A percentile compares a stretch with the other conserved stretches of the same genome.
Evolutionary conservation across 2,113 vertebrate species (phyloP).

Genomic region (Muntiacus reevesi): DNA sequence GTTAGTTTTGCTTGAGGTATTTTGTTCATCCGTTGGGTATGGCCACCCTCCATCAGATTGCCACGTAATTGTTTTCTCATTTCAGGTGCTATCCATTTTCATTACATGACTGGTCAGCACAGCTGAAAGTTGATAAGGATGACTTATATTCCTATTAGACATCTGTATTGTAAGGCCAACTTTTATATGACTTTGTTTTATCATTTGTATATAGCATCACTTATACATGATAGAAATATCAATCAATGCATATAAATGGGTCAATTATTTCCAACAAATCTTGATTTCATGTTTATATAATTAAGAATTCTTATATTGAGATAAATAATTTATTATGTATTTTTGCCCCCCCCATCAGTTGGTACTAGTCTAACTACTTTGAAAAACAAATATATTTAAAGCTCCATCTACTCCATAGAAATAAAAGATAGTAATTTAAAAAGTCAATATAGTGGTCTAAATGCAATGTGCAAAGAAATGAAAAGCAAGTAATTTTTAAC

Average conservation of each 20-base stretch:
- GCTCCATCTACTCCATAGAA: not conserved
- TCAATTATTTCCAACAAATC: conserved; percentile 13
- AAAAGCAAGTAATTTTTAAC: not conserved
- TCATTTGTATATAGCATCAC: conserved; percentile 19
- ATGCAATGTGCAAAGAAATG: not conserved
- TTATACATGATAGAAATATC: conserved; percentile 21
- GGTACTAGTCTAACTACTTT: conserved; percentile 16
- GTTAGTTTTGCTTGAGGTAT: conserved; percentile 66
- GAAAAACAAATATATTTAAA: conserved; percentile 7
- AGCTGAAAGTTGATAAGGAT: conserved; percentile 32
- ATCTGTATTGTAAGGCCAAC: conserved; percentile 38
- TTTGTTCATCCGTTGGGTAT: conserved; percentile 50
- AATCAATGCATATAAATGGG: not conserved
- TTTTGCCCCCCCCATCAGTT: conserved; percentile 2
- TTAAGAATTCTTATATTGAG: conserved; percentile 2
- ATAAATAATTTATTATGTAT: not conserved
- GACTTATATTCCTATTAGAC: conserved; percentile 42
- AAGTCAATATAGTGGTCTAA: not conserved
- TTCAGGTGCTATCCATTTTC: conserved; percentile 62
- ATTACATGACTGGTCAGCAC: conserved; percentile 49
- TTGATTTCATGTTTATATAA: conserved; percentile 30
- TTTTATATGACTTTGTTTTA: conserved; percentile 39
- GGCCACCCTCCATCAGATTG: conserved; percentile 26
- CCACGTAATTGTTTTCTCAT: conserved; percentile 57
- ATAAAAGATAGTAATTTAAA: not conserved